Percentiles rank a stretch among this genome's conserved stretches.
phyloP scores from a whole-genome alignment of 2,797 vertebrate genomes.

The Spea hammondii region DNA sequence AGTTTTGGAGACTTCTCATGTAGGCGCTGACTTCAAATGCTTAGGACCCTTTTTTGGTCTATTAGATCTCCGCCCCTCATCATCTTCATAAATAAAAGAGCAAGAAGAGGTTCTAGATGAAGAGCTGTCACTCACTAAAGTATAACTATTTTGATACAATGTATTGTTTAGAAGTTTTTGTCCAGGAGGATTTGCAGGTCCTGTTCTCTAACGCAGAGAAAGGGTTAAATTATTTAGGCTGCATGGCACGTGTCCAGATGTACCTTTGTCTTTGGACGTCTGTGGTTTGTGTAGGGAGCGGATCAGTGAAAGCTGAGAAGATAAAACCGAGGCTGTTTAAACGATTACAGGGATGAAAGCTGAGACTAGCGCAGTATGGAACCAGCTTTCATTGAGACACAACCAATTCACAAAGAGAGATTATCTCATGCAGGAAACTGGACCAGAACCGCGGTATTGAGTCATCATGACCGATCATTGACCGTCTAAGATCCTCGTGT shows the following conservation, averaged over 20 bases:
- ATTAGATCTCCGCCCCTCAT: too few species aligned
- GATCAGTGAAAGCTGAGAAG: conserved; percentile 10
- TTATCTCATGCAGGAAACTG: conserved; percentile 28
- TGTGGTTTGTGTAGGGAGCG: conserved; percentile 14
- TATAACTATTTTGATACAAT: too few species aligned
- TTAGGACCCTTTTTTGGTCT: too few species aligned
- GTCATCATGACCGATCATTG: background rate
- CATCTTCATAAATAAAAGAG: too few species aligned
- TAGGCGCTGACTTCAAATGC: too few species aligned
- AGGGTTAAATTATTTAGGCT: background rate
- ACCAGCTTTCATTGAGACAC: background rate
- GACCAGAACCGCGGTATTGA: conserved; percentile 9
- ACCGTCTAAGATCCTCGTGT: background rate
- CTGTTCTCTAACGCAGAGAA: too few species aligned
- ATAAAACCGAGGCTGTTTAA: conserved; percentile 7
- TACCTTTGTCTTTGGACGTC: background rate
- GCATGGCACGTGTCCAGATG: background rate
- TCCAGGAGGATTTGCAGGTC: too few species aligned
- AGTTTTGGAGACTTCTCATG: too few species aligned
- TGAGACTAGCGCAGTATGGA: background rate
- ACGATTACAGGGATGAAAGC: conserved; percentile 7
- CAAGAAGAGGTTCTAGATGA: too few species aligned
- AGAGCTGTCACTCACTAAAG: too few species aligned
- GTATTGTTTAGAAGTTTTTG: too few species aligned
- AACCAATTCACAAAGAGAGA: background rate